Conservation (phyloP, 2,888 invertebrate genomes). For the Calliphora vomitoria region DNA sequence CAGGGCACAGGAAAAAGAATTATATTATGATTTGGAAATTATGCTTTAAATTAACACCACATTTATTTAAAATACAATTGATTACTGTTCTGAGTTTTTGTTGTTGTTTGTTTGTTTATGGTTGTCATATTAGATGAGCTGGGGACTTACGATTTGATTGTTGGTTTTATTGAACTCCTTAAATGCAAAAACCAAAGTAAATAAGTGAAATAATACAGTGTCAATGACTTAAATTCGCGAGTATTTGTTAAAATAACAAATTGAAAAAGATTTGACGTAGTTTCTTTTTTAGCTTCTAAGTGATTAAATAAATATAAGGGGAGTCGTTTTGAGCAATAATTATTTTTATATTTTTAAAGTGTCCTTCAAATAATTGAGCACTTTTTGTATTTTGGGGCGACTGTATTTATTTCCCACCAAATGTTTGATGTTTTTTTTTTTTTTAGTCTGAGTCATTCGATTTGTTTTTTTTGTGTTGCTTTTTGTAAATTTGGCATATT, state of each 20-base stretch:
- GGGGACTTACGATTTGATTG: not conserved
- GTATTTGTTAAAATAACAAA: not conserved
- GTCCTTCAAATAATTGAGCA: not conserved
- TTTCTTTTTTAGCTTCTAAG: not conserved
- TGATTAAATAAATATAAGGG: constrained; percentile 23
- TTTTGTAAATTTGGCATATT: constrained; percentile 23
- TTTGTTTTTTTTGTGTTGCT: not conserved
- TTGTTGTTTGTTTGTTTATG: no score
- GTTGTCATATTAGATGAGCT: not conserved
- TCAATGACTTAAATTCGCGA: constrained; percentile 32
- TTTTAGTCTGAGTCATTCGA: not conserved
- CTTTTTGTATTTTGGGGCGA: not conserved
- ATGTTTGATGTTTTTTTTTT: not conserved
- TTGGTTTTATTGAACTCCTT: constrained; percentile 4
- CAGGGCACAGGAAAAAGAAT: no score
- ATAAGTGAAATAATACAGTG: not conserved
- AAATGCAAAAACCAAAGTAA: not conserved
- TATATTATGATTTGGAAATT: no score
- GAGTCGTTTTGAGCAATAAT: constrained; percentile 10
- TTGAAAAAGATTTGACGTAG: not conserved
- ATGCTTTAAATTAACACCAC: no score
- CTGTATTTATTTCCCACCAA: constrained; percentile 11
- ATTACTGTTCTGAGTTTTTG: no score
- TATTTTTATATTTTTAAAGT: not conserved
- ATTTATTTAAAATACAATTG: no score